Evolutionary conservation across 1,140 invertebrate species (phyloP), one percentile per base, ranked within the genome.

Genomic region (Drosophila guanche): DNA sequence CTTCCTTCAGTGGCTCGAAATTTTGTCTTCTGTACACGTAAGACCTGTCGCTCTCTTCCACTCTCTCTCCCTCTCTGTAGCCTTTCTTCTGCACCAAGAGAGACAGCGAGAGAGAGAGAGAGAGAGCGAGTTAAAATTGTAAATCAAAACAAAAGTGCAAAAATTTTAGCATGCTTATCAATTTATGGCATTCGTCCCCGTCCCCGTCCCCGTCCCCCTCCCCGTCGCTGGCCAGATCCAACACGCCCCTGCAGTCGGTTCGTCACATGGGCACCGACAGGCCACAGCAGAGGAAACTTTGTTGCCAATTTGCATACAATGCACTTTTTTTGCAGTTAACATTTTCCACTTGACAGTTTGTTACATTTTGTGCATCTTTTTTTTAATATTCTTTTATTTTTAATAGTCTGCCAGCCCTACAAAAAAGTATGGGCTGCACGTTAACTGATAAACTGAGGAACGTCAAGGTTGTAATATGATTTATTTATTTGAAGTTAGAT

Each of bases 301-400:
- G 67, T 67, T 66, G 66, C 42, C 76, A 80, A 85, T 86, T 85
- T 86, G 81, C 81, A 80, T 86, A 62, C 68, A 86, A 74, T 85
- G 68, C 76, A 79, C 56, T 79, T 71, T 33, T 33, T 33, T 4
- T 69, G 33, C 62, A 52, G 66, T 69, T 79, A 40, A 20, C 65
- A 53, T 33, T 52, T 61, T 37, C 5, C 40, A 23, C 29, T 59
- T 71, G 10, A 1, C 47, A 41, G 47, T 43, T 61, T 55, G 8
- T 54, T 25, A 59, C 43, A 55, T 66, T 52, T 54, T 48, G 23
- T 20, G 43, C 33, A 47, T 14, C 29, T 22, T 54, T 5, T 29
- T 66, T 46, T 42, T 55, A 22, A 42, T 50, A 41, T 50, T 60
- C 23, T 46, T 50, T 42, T 60, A 43, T 59, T 76, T 75, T 51